Evolutionary conservation across 2,888 invertebrate species (phyloP).

Genomic region (Anarsia innoxiella): DNA sequence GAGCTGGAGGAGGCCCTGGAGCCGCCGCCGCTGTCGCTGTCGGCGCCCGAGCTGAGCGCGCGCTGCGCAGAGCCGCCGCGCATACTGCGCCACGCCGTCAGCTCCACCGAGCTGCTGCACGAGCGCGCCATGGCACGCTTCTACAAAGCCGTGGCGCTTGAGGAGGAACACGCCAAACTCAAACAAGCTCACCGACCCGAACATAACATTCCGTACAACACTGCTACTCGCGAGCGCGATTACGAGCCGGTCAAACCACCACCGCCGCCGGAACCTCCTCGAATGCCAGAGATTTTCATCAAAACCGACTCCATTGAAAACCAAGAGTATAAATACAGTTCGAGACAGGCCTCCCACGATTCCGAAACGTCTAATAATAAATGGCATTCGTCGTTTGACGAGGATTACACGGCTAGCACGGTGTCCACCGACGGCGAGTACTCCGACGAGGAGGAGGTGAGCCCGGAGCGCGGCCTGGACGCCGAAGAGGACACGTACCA

Average conservation of each 20-base stretch:
- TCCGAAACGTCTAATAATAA: constrained; percentile 45
- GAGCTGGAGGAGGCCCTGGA: constrained; percentile 80
- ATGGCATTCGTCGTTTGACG: constrained; percentile 73
- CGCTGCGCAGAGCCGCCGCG: constrained; percentile 67
- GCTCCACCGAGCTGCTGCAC: constrained; percentile 88
- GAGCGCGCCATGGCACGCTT: constrained; percentile 88
- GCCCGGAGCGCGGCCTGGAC: constrained; percentile 42
- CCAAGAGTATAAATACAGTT: constrained; percentile 35
- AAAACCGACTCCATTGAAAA: constrained; percentile 52
- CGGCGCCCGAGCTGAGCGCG: constrained; percentile 84
- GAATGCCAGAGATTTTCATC: constrained; percentile 39
- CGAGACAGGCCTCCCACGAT: constrained; percentile 42
- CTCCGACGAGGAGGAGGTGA: constrained; percentile 50
- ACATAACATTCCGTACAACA: constrained; percentile 55
- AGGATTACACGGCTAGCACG: constrained; percentile 79
- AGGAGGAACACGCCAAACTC: constrained; percentile 64
- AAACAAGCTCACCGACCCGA: constrained; percentile 22
- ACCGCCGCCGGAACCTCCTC: constrained; percentile 16
- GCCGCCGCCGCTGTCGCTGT: constrained; percentile 87
- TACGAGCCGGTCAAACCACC: constrained; percentile 19
- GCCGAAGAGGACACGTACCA: constrained; percentile 80
- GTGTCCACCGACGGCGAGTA: constrained; percentile 70
- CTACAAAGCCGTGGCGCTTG: constrained; percentile 84
- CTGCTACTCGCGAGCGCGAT: constrained; percentile 22
- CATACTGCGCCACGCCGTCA: constrained; percentile 82